Base-by-base conservation (phyloP, 2,888 invertebrate genomes). In the Lasioglossum morio region DNA sequence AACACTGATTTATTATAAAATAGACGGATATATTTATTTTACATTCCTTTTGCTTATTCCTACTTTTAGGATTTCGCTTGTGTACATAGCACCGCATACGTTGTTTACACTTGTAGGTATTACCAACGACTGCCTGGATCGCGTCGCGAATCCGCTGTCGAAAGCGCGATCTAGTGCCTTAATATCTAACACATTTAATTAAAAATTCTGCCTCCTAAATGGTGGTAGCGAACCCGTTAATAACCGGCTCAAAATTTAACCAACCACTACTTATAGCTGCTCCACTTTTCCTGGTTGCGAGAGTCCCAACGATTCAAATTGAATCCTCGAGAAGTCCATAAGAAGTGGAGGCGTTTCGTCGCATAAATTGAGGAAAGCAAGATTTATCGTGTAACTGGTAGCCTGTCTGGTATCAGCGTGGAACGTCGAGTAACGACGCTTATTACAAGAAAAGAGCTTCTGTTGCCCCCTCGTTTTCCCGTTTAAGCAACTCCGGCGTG, bases 401-500 rank as follows among this genome's bases (percentile, higher is more conserved):
- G 66, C 30, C 66, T 34, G 34, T 1, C 34, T 34, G 34, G 10
- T 66, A 66, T 66, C 66, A 34, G 34, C 66, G 19, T 66, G 34
- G 19, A 34, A 30, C 46, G 16, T 46, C 57, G 34, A 34, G 46
- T 48, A 81, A 81, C 72, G 72, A 78, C 60, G 81, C 78, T n/a
- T 78, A 46, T 81, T 72, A 16, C 46, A 77, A 34, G 66, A 69
- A 77, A 77, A 66, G 66, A 48, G 77, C 77, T 69, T 46, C 66
- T 40, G 69, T 74, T 74, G 53, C 46, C 81, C 74, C 69, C 69
- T 46, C 69, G 70, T 48, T 60, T 60, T 72, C 12, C 81, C 81
- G 74, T 82, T 82, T 75, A 48, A 75, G 74, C 46, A 74, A 48
- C 57, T 69, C 69, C 69, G 16, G 12, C 72, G n/a, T 37, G 82